Percentiles rank a stretch among this genome's conserved stretches.
phyloP scores from a whole-genome alignment of 2,888 invertebrate genomes.

The Antheraea assamensis region DNA sequence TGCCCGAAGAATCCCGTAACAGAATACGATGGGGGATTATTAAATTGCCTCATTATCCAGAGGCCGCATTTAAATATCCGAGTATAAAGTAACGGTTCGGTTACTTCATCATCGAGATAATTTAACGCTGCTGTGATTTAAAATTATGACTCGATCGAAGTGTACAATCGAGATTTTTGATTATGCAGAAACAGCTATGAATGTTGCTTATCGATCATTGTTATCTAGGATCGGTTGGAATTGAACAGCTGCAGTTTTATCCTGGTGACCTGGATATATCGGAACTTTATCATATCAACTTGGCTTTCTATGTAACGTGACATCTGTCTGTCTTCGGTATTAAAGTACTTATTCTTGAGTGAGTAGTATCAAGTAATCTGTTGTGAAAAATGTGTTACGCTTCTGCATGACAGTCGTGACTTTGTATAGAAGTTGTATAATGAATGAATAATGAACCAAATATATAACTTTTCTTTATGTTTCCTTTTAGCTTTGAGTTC shows the following conservation, averaged over 20 bases:
- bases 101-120: slow-evolving; percentile 23
- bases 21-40: slow-evolving; percentile 4
- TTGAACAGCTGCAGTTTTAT: neutral
- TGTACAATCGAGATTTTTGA: slow-evolving; percentile 30
- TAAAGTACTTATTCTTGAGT: no score
- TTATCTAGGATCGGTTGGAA: slow-evolving; percentile 1
- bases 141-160: slow-evolving; percentile 28
- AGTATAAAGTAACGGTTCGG: slow-evolving; percentile 22
- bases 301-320: neutral
- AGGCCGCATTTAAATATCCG: slow-evolving; percentile 18
- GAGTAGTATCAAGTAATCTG: no score
- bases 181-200: slow-evolving; percentile 26
- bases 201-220: slow-evolving; percentile 20
- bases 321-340: neutral
- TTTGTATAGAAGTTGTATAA: no score
- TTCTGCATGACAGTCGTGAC: no score
- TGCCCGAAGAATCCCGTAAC: slow-evolving; percentile 9
- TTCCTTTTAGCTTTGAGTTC: neutral
- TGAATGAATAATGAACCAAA: no score
- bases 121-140: slow-evolving; percentile 26
- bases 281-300: neutral
- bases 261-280: neutral
- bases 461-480: neutral
- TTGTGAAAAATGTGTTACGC: no score
- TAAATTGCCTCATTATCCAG: slow-evolving; percentile 20